phyloP scores from a whole-genome alignment of 2,888 invertebrate species.

The Sisyra nigra region DNA sequence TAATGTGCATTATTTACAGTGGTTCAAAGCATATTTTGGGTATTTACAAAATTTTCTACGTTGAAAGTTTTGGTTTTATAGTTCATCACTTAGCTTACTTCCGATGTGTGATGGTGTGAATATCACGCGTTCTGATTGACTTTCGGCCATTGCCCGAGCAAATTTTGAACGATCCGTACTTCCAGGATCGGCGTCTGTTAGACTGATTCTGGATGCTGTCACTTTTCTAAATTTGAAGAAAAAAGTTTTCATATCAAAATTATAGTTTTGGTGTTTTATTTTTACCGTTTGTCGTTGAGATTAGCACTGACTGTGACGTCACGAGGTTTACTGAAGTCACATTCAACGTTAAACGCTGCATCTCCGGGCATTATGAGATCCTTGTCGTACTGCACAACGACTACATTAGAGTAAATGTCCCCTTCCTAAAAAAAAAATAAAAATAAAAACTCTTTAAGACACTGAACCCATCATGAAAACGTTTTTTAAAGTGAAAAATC shows the following conservation, averaged over 20 bases:
- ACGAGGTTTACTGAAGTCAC: constrained; percentile 40
- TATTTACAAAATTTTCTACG: too few relatives aligned
- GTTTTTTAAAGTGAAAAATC: not conserved
- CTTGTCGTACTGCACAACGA: constrained; percentile 49
- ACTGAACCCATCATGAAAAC: constrained; percentile 1
- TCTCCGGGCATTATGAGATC: constrained; percentile 46
- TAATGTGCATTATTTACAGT: too few relatives aligned
- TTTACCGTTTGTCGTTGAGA: constrained; percentile 5
- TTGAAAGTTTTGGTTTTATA: constrained; percentile 7
- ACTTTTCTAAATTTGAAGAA: constrained; percentile 6
- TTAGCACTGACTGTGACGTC: constrained; percentile 34
- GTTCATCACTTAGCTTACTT: constrained; percentile 13
- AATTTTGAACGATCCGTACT: constrained; percentile 14
- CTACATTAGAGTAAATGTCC: constrained; percentile 39
- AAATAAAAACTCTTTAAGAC: not conserved
- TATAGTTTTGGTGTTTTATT: too few relatives aligned
- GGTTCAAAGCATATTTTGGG: too few relatives aligned
- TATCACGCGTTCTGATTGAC: constrained; percentile 15
- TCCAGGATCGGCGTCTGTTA: constrained; percentile 36
- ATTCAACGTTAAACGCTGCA: constrained; percentile 46
- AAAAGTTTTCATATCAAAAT: constrained; percentile 2
- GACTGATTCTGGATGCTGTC: constrained; percentile 30
- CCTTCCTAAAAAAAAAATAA: constrained; percentile 24
- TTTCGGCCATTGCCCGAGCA: constrained; percentile 15
- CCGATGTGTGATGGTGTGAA: constrained; percentile 12